These are phyloP conservation scores for Ondatra zibethicus DNA, from an alignment of 2,113 vertebrate genomes.

Conservation along the genomic window DNA sequence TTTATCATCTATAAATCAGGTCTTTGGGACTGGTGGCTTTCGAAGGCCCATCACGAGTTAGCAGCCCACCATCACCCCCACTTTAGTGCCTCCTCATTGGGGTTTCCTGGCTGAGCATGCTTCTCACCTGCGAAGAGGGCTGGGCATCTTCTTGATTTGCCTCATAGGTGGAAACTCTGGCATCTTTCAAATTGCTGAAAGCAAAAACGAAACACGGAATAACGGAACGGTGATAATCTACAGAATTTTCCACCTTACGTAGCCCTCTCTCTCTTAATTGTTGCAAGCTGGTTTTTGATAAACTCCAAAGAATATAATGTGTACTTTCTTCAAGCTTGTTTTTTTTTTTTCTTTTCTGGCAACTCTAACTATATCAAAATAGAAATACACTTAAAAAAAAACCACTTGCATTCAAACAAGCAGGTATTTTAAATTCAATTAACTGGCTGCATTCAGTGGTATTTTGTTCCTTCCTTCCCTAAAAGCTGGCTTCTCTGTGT, in stretches of 20 bases:
- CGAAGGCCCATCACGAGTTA: accelerated
- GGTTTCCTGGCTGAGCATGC: background rate
- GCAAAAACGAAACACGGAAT: slow-evolving; percentile 60
- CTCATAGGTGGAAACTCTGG: background rate
- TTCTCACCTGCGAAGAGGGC: background rate
- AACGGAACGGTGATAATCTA: slow-evolving; percentile 64
- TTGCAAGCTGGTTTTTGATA: slow-evolving; percentile 67
- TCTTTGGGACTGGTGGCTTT: background rate
- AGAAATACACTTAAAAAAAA: slow-evolving; percentile 76
- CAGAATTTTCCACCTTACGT: slow-evolving; percentile 55
- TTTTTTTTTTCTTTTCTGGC: background rate
- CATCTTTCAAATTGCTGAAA: slow-evolving; percentile 65
- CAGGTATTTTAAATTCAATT: slow-evolving; percentile 82
- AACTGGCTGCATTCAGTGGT: slow-evolving; percentile 73
- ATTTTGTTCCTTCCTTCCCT: slow-evolving; percentile 71
- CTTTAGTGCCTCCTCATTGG: background rate
- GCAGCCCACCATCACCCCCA: background rate
- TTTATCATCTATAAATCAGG: background rate
- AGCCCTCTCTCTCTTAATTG: slow-evolving; percentile 71
- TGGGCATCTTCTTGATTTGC: slow-evolving; percentile 38
- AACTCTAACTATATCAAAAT: slow-evolving; percentile 71
- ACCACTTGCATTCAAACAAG: slow-evolving; percentile 74
- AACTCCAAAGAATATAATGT: slow-evolving; percentile 66
- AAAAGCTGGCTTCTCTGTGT: slow-evolving; percentile 72
- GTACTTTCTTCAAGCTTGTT: slow-evolving; percentile 67